Evolutionary conservation across 2,888 invertebrate species (phyloP).

Genomic region (Rhorus exstirpatorius): DNA sequence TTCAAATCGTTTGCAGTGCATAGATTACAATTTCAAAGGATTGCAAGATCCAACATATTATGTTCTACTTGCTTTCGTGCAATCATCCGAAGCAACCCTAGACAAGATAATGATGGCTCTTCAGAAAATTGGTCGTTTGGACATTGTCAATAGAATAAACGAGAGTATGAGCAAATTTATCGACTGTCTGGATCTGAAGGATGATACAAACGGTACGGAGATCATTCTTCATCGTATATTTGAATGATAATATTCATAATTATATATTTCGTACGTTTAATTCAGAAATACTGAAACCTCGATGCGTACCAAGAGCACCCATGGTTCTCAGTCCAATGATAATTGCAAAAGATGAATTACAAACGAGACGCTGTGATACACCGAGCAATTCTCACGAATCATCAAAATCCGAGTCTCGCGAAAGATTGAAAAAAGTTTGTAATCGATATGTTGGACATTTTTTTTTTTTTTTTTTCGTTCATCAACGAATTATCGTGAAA

Average conservation of each 20-base stretch:
- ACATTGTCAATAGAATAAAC: conserved; percentile 87
- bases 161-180: conserved; percentile 75
- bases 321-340: conserved; percentile 74
- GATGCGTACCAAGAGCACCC: conserved; percentile 76
- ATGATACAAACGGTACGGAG: conserved; percentile 46
- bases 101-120: conserved; percentile 87
- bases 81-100: conserved; percentile 87
- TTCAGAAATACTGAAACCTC: conserved; percentile 66
- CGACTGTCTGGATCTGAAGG: conserved; percentile 44
- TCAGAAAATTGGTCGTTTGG: conserved; percentile 87
- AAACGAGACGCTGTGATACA: conserved; percentile 38
- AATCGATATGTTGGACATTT: not conserved
- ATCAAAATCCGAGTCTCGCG: conserved; percentile 6
- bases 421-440: conserved; percentile 49
- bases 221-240: not conserved
- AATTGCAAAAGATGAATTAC: conserved; percentile 33
- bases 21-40: conserved; percentile 87
- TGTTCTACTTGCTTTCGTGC: conserved; percentile 87
- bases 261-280: not conserved
- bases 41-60: conserved; percentile 87
- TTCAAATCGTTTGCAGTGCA: conserved; percentile 79
- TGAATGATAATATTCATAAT: not conserved
- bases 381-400: conserved; percentile 16
- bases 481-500: not conserved
- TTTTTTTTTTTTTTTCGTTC: not conserved